Evolutionary conservation across 2,797 vertebrate species (phyloP).

Genomic region (Platalea minor): DNA sequence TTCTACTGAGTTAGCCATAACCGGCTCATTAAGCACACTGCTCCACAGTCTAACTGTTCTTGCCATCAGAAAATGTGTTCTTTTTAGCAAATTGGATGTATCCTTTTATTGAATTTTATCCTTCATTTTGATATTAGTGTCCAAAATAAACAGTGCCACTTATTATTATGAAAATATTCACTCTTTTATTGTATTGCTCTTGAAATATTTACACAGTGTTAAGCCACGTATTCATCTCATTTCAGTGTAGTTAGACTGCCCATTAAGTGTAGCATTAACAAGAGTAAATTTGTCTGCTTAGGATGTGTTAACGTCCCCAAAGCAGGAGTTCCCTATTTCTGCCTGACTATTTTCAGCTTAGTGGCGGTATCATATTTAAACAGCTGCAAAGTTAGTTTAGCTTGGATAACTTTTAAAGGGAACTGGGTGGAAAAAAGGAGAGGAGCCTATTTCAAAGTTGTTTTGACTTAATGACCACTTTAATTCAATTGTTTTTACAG

Average conservation of each 20-base stretch:
- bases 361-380: not conserved
- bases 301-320: not conserved
- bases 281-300: slow-evolving; percentile 13
- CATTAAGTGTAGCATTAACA: slow-evolving; percentile 7
- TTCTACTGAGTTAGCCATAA: not conserved
- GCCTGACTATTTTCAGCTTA: slow-evolving; percentile 28
- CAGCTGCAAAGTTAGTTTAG: slow-evolving; percentile 46
- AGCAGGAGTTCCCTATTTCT: slow-evolving; percentile 25
- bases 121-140: not conserved
- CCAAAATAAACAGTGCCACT: slow-evolving; percentile 24
- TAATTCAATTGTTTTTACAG: slow-evolving; percentile 78
- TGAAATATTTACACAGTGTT: slow-evolving; percentile 8
- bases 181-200: slow-evolving; percentile 24
- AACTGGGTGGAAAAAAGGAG: not conserved
- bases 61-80: not conserved
- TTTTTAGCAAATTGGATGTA: not conserved
- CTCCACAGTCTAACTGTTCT: not conserved
- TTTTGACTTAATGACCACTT: slow-evolving; percentile 59
- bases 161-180: not conserved
- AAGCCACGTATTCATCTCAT: not conserved
- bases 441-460: slow-evolving; percentile 12
- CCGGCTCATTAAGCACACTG: not conserved
- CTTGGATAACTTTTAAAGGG: slow-evolving; percentile 44
- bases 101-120: not conserved
- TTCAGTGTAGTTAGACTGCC: not conserved